These are phyloP conservation scores for Acanthopagrus latus DNA, from an alignment of 2,797 vertebrate species.

Conservation along the genomic window DNA sequence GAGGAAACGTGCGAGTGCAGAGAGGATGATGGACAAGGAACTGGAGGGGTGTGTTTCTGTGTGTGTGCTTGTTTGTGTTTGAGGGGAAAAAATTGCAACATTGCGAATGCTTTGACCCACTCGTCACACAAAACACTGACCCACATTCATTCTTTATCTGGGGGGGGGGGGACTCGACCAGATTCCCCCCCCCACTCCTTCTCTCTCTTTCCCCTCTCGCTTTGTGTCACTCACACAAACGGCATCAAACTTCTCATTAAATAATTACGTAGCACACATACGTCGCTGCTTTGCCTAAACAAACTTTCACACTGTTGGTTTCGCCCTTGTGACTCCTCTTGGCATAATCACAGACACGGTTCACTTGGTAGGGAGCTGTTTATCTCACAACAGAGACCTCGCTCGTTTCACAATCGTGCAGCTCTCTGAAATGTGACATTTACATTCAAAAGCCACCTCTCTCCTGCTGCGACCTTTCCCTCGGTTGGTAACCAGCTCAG, in stretches of 20 bases:
- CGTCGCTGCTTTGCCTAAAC: slow-evolving; percentile 33
- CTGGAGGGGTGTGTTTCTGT: background rate
- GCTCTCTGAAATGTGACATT: slow-evolving; percentile 34
- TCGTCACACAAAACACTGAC: slow-evolving; percentile 35
- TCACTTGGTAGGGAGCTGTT: slow-evolving; percentile 11
- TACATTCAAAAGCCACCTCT: background rate
- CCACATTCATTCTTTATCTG: slow-evolving; percentile 27
- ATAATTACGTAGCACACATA: slow-evolving; percentile 25
- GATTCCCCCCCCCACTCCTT: slow-evolving; percentile 3
- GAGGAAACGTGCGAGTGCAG: slow-evolving; percentile 26
- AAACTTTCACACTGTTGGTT: slow-evolving; percentile 29
- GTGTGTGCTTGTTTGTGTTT: slow-evolving; percentile 21
- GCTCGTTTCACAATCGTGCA: background rate
- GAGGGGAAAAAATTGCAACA: slow-evolving; percentile 22
- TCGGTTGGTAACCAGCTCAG: slow-evolving; percentile 35
- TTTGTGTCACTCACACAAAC: slow-evolving; percentile 14
- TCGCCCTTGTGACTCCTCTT: slow-evolving; percentile 15
- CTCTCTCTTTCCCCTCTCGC: background rate
- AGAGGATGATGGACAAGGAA: slow-evolving; percentile 31
- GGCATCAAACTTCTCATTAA: slow-evolving; percentile 27
- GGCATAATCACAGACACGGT: slow-evolving; percentile 10
- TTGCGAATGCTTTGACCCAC: slow-evolving; percentile 1
- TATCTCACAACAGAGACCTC: slow-evolving; percentile 19
- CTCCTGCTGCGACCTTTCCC: slow-evolving; percentile 30
- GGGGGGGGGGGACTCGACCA: background rate